Evolutionary conservation across 2,888 invertebrate species (phyloP), one percentile per base, ranked within the genome.

Genomic region (Neoascia interrupta): DNA sequence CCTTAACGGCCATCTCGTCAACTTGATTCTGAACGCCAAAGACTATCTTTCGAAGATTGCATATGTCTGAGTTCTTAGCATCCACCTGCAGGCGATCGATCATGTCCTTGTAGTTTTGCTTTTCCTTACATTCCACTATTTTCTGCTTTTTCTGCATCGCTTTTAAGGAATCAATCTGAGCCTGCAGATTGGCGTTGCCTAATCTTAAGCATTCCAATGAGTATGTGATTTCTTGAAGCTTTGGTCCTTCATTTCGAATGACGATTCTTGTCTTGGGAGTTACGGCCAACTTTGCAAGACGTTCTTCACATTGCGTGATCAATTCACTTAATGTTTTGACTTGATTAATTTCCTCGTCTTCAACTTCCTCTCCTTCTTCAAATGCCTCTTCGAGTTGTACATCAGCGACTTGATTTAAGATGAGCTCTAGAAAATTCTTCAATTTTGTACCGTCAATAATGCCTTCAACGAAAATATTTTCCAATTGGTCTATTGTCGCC

Each of bases 371-470:
- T 8, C 28, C 54, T n/a, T 47, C 43, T 0, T 10, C 13, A 15
- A 16, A 15, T 8, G n/a, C 28, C 6, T 6, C 8, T 1, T 13
- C 5, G 6, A 2, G 1, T 0, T 4, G 1, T 3, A 2, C 1
- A 16, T 31, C 11, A 6, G 15, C 11, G 1, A 43, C n/a, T 36
- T 11, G 43, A 10, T 4, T 34, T 0, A 41, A 19, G 28, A 64
- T 8, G 2, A 58, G 3, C 41, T 56, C 28, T n/a, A 73, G 31
- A 8, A 73, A 73, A 1, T 73, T 37, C 5, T 64, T 64, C 1
- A 73, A 31, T n/a, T 41, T 28, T 2, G 3, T 1, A 3, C 10
- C n/a, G 8, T 73, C 18, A 3, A 73, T 43, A 39, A 37, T 6
- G 15, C 43, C 45, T 5, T 37, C 11, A 4, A 2, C 6, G 15